These are phyloP conservation scores for Trachelus iudaicus DNA, from an alignment of 2,888 invertebrate species.

Conservation along the genomic window DNA sequence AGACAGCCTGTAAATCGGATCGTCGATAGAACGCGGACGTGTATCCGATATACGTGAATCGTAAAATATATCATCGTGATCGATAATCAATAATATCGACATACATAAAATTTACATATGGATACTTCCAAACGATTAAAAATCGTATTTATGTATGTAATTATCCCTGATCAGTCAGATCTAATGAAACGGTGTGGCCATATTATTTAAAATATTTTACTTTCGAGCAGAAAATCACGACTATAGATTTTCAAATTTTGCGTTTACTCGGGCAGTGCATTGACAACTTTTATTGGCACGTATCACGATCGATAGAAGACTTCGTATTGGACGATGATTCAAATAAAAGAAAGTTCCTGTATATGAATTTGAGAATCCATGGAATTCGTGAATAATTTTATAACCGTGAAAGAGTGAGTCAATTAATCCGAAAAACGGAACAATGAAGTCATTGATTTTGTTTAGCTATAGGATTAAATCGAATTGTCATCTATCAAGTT, in stretches of 20 bases:
- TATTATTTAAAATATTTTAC: not conserved
- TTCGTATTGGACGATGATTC: not conserved
- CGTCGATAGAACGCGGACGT: not conserved
- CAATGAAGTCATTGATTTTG: not conserved
- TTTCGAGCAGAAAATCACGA: not conserved
- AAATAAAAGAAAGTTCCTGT: not conserved
- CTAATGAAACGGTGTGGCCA: not conserved
- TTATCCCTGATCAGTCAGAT: not conserved
- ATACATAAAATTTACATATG: not conserved
- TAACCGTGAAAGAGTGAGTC: not conserved
- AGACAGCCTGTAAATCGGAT: not conserved
- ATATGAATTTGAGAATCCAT: not conserved
- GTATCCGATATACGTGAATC: not conserved
- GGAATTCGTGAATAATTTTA: not conserved
- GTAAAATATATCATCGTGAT: not conserved
- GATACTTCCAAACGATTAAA: not conserved
- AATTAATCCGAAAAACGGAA: not conserved
- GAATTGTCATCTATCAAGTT: not conserved
- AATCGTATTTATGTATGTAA: not conserved
- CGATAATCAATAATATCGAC: not conserved
- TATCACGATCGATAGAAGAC: constrained; percentile 36
- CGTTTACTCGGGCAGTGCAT: constrained; percentile 18
- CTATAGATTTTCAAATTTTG: not conserved
- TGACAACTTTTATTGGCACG: constrained; percentile 44
- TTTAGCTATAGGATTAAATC: not conserved